Evolutionary conservation across 2,888 invertebrate genomes (phyloP), one percentile per base, ranked within the genome.

Genomic region (Andrena marginata): DNA sequence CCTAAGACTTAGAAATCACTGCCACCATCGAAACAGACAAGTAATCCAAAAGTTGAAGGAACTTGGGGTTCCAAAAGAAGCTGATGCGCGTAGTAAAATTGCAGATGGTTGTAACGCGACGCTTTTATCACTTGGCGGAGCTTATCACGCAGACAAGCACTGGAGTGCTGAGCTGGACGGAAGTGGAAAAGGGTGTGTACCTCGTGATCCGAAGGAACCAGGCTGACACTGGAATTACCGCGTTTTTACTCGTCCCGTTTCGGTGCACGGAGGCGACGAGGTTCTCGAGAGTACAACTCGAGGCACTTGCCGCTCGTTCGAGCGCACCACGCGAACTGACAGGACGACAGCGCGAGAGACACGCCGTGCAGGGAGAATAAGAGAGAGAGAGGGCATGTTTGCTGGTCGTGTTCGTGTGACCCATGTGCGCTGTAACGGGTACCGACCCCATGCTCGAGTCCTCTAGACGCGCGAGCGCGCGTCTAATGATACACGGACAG

Each of bases 271-370:
- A 3, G 1, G 3, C 23, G 49, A 60, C 10, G 23, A 29, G 48
- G 8, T 16, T 31, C 6, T 23, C 51, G 49, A 59, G 23, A 59
- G 51, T 10, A 59, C 42, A 31, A 35, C 68, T 48, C 69, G 72
- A 35, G 65, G 23, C 80, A 81, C 81, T 82, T 65, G 81, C 49
- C 82, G 84, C 87, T 81, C 88, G 88, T 76, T 82, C 86, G 86
- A 88, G 88, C 88, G 88, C 86, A 64, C 86, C 75, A 76, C 82
- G 72, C 73, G 60, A 63, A 85, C 85, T 85, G 85, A 85, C 85
- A 87, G 82, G 71, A 79, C 84, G 77, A 79, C 71, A 65, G 60
- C 68, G 49, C 33, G 31, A 26, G 75, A 71, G 80, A 80, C 69
- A 72, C 51, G 80, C 51, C 29, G 35, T 26, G 60, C 29, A 60